phyloP scores from a whole-genome alignment of 2,888 invertebrate species.

The Eucriotettix oculatus region DNA sequence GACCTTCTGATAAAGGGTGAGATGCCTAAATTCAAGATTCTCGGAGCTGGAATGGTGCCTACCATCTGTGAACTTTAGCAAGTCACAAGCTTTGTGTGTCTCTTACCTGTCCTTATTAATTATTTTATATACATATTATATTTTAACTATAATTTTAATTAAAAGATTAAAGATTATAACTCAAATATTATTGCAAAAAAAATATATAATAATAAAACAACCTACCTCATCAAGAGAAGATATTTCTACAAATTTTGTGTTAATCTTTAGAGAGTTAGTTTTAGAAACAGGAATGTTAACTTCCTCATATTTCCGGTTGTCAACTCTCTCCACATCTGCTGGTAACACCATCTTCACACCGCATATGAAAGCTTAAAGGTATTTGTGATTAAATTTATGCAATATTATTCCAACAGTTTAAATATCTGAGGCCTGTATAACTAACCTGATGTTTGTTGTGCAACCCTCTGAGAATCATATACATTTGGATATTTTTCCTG shows the following conservation, averaged over 20 bases:
- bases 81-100: no score
- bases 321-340: conserved; percentile 54
- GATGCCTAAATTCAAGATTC: no score
- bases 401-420: background rate
- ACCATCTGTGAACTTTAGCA: no score
- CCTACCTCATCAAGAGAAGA: conserved; percentile 45
- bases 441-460: conserved; percentile 45
- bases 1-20: no score
- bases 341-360: conserved; percentile 67
- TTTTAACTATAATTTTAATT: no score
- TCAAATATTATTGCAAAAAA: no score
- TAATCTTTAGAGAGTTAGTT: conserved; percentile 31
- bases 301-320: conserved; percentile 65
- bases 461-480: conserved; percentile 60
- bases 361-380: conserved; percentile 46
- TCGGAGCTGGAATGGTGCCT: no score
- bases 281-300: conserved; percentile 63
- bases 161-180: no score
- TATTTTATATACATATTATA: no score
- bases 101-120: no score
- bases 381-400: background rate
- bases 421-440: conserved; percentile 1
- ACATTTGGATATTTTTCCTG: conserved; percentile 65
- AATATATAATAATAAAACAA: background rate
- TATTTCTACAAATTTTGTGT: conserved; percentile 29